Conservation (phyloP, 2,797 vertebrate genomes). For the Orientallactaga sibirica region DNA sequence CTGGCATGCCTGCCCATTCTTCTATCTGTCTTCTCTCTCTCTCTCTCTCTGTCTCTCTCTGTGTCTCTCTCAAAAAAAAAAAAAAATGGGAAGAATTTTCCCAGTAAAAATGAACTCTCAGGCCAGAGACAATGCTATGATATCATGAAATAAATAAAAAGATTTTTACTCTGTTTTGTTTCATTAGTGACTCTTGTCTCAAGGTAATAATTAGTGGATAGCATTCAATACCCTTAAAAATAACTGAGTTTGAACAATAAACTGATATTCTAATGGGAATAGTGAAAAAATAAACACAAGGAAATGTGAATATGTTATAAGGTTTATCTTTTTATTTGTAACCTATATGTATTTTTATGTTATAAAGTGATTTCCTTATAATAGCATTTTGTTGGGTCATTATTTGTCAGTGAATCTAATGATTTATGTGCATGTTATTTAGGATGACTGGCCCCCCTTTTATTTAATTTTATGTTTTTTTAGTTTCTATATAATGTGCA, state of each 20-base stretch:
- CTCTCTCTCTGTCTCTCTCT: too few relatives aligned
- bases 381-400: background rate
- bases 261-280: background rate
- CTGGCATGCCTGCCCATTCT: too few relatives aligned
- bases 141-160: background rate
- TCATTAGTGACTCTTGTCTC: background rate
- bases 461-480: too few relatives aligned
- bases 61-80: too few relatives aligned
- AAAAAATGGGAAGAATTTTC: background rate
- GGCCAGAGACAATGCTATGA: background rate
- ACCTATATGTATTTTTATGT: background rate
- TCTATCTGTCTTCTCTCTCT: too few relatives aligned
- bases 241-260: background rate
- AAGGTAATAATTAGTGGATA: background rate
- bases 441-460: too few relatives aligned
- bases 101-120: background rate
- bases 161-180: background rate
- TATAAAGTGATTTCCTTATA: background rate
- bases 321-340: background rate
- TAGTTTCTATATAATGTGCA: too few relatives aligned
- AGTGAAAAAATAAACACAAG: background rate
- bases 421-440: background rate
- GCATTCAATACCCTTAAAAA: background rate
- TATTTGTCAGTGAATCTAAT: background rate
- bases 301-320: background rate